These are phyloP conservation scores for Progne subis DNA, from an alignment of 2,113 vertebrate genomes.

Conservation along the genomic window DNA sequence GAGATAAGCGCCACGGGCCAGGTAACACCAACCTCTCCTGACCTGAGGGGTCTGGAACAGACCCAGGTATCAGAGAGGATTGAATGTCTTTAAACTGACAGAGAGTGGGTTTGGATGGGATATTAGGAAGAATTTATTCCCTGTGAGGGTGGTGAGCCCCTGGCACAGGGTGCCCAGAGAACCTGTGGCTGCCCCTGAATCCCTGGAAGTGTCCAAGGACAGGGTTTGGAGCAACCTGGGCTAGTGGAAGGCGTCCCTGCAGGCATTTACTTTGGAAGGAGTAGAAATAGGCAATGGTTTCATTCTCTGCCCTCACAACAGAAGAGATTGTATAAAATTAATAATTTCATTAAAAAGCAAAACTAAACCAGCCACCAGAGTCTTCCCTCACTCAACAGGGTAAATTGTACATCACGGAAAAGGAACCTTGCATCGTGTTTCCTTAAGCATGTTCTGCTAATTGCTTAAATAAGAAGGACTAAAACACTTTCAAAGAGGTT, in stretches of 20 bases:
- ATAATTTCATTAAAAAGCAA: neutral
- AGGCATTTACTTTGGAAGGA: neutral
- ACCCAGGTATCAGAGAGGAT: neutral
- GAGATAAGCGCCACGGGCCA: neutral
- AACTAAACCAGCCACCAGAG: neutral
- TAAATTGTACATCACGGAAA: neutral
- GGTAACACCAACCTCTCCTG: no score
- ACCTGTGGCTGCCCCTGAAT: no score
- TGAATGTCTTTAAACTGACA: neutral
- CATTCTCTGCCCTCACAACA: neutral
- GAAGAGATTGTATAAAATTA: neutral
- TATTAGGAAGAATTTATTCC: neutral
- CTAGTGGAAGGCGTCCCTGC: neutral
- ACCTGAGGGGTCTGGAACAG: neutral
- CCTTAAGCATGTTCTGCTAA: neutral
- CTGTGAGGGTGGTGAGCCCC: accelerated
- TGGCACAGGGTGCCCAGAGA: neutral
- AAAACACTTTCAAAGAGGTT: neutral
- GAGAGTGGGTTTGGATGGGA: no score
- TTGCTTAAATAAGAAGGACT: constrained; percentile 11
- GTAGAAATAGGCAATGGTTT: neutral
- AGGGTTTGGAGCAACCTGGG: neutral
- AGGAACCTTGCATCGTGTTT: neutral
- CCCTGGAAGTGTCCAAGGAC: neutral
- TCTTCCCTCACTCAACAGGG: neutral